Evolutionary conservation across 1,140 invertebrate genomes (phyloP).

Genomic region (Orchesella cincta): DNA sequence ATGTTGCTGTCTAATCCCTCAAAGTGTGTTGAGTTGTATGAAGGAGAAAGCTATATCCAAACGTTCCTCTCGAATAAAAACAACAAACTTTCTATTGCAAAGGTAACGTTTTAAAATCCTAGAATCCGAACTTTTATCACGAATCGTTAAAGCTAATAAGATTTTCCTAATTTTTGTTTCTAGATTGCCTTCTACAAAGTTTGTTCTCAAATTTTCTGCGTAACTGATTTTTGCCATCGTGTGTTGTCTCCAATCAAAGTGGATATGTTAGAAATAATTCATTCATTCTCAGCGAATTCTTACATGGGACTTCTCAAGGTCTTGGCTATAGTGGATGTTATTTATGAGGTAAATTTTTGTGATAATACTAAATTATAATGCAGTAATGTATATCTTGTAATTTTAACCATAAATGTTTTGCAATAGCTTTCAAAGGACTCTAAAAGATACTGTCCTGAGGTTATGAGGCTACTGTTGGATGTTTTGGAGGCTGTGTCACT

Average conservation of each 20-base stretch:
- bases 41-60: not conserved
- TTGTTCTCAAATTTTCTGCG: slow-evolving; percentile 74
- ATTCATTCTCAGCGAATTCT: not conserved
- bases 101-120: too few species aligned
- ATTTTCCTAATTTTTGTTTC: slow-evolving; percentile 50
- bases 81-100: too few species aligned
- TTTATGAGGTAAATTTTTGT: slow-evolving; percentile 41
- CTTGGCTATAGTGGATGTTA: slow-evolving; percentile 36
- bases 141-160: too few species aligned
- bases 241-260: slow-evolving; percentile 78
- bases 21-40: slow-evolving; percentile 4
- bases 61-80: not conserved
- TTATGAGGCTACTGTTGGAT: slow-evolving; percentile 55
- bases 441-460: slow-evolving; percentile 76
- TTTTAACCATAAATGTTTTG: not conserved
- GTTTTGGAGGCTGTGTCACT: slow-evolving; percentile 10
- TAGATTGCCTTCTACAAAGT: slow-evolving; percentile 78
- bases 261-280: slow-evolving; percentile 70
- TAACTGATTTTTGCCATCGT: slow-evolving; percentile 84
- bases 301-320: not conserved
- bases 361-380: not conserved
- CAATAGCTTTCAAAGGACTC: slow-evolving; percentile 69
- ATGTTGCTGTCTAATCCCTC: slow-evolving; percentile 2
- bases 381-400: not conserved
- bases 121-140: too few species aligned